phyloP scores from a whole-genome alignment of 2,113 vertebrate genomes.

The Poicephalus gulielmi region DNA sequence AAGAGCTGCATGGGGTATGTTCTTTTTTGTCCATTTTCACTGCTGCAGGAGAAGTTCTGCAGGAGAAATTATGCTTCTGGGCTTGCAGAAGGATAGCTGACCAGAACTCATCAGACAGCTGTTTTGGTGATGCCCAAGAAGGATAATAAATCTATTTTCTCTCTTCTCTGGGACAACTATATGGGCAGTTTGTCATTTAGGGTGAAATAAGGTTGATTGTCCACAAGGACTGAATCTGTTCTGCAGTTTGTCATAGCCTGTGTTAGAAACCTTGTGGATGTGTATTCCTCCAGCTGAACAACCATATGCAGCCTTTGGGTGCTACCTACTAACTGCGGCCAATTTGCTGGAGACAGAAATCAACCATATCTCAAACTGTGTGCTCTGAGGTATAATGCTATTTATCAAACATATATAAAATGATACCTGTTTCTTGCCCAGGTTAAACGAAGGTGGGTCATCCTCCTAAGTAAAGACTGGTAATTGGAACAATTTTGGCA shows the following conservation, averaged over 20 bases:
- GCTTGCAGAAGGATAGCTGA: background rate
- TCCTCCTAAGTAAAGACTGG: background rate
- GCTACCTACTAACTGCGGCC: background rate
- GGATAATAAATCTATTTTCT: background rate
- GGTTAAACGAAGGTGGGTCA: background rate
- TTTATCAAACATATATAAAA: background rate
- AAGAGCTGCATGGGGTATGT: background rate
- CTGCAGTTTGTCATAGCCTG: background rate
- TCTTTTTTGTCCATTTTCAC: background rate
- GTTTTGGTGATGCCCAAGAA: background rate
- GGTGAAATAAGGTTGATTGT: background rate
- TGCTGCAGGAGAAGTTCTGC: background rate
- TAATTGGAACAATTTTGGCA: background rate
- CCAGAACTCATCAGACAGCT: background rate
- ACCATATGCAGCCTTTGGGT: background rate
- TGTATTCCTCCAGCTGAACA: background rate
- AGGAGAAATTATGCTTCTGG: background rate
- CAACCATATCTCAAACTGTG: background rate
- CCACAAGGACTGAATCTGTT: background rate
- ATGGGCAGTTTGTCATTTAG: background rate
- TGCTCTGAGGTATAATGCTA: background rate
- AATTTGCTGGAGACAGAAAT: background rate
- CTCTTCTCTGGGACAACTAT: background rate
- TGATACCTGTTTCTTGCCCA: background rate
- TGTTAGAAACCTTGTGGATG: background rate